Conservation (phyloP, 2,888 invertebrate species). For the Eristalinus aeneus region DNA sequence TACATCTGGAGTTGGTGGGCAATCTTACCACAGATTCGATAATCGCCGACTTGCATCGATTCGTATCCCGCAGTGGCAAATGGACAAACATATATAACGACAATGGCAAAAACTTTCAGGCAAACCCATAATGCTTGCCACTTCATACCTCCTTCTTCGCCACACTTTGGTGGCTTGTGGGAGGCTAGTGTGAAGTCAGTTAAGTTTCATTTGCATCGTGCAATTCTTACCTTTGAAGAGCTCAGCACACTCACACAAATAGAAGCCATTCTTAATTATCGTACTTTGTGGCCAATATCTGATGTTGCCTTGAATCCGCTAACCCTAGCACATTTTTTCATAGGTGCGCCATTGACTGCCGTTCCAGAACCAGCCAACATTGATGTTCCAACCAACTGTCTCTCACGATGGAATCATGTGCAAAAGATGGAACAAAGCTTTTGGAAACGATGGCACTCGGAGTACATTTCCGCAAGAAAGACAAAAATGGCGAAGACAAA, state of each 20-base stretch:
- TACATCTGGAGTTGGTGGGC: conserved; percentile 37
- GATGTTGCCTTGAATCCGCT: conserved; percentile 43
- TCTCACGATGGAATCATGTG: conserved; percentile 15
- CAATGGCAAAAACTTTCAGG: conserved; percentile 62
- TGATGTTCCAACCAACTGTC: no score
- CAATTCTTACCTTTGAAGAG: conserved; percentile 34
- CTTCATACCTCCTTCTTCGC: conserved; percentile 53
- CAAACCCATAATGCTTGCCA: conserved; percentile 51
- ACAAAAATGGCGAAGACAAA: neutral
- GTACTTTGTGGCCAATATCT: conserved; percentile 22
- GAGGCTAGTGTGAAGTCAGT: conserved; percentile 56
- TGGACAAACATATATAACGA: conserved; percentile 52
- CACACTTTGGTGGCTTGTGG: conserved; percentile 61
- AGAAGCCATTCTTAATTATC: conserved; percentile 56
- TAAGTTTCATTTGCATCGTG: conserved; percentile 54
- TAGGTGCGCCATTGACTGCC: conserved; percentile 31
- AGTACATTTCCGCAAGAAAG: conserved; percentile 16
- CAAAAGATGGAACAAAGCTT: conserved; percentile 1
- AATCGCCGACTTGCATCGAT: conserved; percentile 46
- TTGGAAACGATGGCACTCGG: conserved; percentile 16
- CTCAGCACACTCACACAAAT: conserved; percentile 43
- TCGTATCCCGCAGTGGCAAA: conserved; percentile 43
- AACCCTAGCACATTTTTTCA: no score
- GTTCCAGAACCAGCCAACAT: conserved; percentile 30
- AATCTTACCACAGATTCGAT: conserved; percentile 57